A percentile compares a stretch with the other conserved stretches of the same genome.
These are phyloP conservation scores for Lepidotrigona ventralis DNA, from an alignment of 1,140 invertebrate genomes.

Conservation along the genomic window DNA sequence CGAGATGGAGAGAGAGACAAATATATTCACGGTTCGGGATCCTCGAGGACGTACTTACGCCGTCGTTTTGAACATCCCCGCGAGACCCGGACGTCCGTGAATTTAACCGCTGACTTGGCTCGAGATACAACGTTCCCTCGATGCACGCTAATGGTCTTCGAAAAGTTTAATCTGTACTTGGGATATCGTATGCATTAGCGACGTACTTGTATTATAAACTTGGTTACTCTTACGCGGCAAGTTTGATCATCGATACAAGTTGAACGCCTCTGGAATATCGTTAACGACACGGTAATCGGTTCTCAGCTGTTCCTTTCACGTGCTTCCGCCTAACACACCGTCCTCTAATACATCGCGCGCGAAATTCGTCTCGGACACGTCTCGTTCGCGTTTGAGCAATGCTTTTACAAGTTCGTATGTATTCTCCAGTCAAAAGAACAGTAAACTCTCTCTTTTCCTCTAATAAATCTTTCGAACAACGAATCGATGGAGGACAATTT, in stretches of 20 bases:
- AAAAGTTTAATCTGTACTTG: slow-evolving; percentile 53
- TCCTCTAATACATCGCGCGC: not conserved
- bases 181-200: slow-evolving; percentile 45
- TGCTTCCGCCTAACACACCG: not conserved
- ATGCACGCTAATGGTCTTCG: slow-evolving; percentile 55
- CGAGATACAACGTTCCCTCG: slow-evolving; percentile 33
- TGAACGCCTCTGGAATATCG: slow-evolving; percentile 1
- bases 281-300: not conserved
- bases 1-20: not conserved
- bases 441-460: no score
- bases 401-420: not conserved
- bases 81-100: slow-evolving; percentile 48
- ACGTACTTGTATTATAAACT: slow-evolving; percentile 34
- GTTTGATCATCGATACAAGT: slow-evolving; percentile 30
- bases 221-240: slow-evolving; percentile 36
- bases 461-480: no score
- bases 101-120: slow-evolving; percentile 62
- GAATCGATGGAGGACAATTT: no score
- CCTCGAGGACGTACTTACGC: slow-evolving; percentile 25
- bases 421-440: no score
- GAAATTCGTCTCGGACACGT: not conserved
- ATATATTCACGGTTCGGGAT: not conserved
- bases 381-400: not conserved
- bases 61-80: slow-evolving; percentile 34
- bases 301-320: not conserved